These are phyloP conservation scores for Gadopsis marmoratus DNA, from an alignment of 2,797 vertebrate species.

Conservation along the genomic window DNA sequence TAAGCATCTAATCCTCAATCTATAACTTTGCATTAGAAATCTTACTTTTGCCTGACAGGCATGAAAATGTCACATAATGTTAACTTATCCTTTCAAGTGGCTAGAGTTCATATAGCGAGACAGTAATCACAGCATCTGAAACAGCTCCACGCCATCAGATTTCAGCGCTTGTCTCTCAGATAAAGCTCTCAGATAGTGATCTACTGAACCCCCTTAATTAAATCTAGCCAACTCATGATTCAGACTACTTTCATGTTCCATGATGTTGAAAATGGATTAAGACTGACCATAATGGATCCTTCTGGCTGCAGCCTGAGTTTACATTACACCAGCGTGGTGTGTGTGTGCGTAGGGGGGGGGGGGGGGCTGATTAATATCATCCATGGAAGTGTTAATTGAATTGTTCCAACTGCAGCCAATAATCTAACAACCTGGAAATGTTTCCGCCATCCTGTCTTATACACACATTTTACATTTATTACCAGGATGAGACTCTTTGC, in stretches of 20 bases:
- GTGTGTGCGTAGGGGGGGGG: not conserved
- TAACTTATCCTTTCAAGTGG: slow-evolving; percentile 38
- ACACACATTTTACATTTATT: slow-evolving; percentile 70
- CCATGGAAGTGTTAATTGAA: slow-evolving; percentile 70
- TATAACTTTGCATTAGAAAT: slow-evolving; percentile 18
- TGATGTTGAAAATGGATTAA: slow-evolving; percentile 69
- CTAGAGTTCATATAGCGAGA: not conserved
- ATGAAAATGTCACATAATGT: slow-evolving; percentile 52
- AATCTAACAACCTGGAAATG: slow-evolving; percentile 64
- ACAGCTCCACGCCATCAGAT: slow-evolving; percentile 42
- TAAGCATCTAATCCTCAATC: slow-evolving; percentile 32
- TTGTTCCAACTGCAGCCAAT: slow-evolving; percentile 62
- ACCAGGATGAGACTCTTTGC: slow-evolving; percentile 56
- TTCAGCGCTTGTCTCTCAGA: slow-evolving; percentile 41
- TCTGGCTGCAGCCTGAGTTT: slow-evolving; percentile 51
- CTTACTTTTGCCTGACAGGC: slow-evolving; percentile 41
- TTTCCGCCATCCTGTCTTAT: slow-evolving; percentile 50
- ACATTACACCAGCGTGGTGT: slow-evolving; percentile 35
- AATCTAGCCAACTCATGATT: slow-evolving; percentile 63
- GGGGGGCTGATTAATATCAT: slow-evolving; percentile 58
- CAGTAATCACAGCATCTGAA: slow-evolving; percentile 49
- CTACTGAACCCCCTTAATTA: slow-evolving; percentile 65
- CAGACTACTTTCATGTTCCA: slow-evolving; percentile 64
- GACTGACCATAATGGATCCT: slow-evolving; percentile 68
- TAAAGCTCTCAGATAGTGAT: slow-evolving; percentile 60